Evolutionary conservation across 2,113 vertebrate species (phyloP), one percentile per base, ranked within the genome.

Genomic region (Melanostigma gelatinosum): DNA sequence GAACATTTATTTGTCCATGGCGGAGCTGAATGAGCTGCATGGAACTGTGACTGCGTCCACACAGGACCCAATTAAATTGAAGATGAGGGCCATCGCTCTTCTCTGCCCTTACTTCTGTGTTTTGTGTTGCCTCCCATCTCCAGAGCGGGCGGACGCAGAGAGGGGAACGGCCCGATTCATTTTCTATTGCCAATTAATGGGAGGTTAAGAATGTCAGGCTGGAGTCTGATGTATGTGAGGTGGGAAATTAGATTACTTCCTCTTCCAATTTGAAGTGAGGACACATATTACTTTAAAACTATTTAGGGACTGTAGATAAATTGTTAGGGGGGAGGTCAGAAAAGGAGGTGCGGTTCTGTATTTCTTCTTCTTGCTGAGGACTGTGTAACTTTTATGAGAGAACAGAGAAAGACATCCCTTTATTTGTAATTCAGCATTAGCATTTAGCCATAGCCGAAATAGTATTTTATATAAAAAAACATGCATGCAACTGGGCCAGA

Each of bases 31-130:
- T 89, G 84, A 93, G 88, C 82, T 89, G 75, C 32, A 79, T 76
- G 76, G 77, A 86, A 87, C 82, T 85, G 78, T 79, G 85, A 67
- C 73, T 77, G 64, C 83, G 79, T 91, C 80, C 88, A 90, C 90
- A 87, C 71, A 87, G 87, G 85, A 88, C 34, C 90, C 84, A 87
- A 91, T 94, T 93, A 87, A 85, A 90, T 87, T 54, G 81, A 84
- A 85, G 71, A 82, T 48, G 67, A 79, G 61, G 38, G 66, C 72
- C 72, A 83, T 92, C 75, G 58, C 60, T 94, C 79, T 82, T 76
- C 44, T 72, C 9, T 66, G n/a, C 48, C 71, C 38, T 57, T 8
- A 12, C 70, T 32, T 34, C 9, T 72, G 64, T 73, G 75, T 66
- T 75, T 55, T 62, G 85, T 40, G 75, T 70, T 73, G 81, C 55